A percentile compares a stretch with the other conserved stretches of the same genome.
phyloP scores from a whole-genome alignment of 2,888 invertebrate genomes.

The Amblyteles armatorius region DNA sequence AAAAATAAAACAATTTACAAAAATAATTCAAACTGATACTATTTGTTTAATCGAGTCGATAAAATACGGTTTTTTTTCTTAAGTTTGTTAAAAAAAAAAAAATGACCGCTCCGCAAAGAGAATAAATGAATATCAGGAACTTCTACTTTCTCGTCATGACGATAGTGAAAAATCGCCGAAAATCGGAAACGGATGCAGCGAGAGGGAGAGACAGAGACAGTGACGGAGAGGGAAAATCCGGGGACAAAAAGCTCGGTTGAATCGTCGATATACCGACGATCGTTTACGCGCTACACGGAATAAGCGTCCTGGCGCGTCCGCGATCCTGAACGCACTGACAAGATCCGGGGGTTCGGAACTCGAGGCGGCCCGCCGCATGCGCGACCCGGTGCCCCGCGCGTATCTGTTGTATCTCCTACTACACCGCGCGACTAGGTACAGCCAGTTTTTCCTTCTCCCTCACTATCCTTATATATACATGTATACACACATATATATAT shows the following conservation, averaged over 20 bases:
- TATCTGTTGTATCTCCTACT: conserved; percentile 52
- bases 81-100: too few species aligned
- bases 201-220: neutral
- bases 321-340: conserved; percentile 81
- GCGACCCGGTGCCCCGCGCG: conserved; percentile 68
- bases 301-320: conserved; percentile 75
- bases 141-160: too few species aligned
- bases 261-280: conserved; percentile 41
- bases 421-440: conserved; percentile 36
- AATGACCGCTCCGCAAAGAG: too few species aligned
- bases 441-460: conserved; percentile 9
- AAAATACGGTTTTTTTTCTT: too few species aligned
- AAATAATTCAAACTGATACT: too few species aligned
- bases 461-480: neutral
- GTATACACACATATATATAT: too few species aligned
- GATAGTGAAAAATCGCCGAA: too few species aligned
- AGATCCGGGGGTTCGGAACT: conserved; percentile 79
- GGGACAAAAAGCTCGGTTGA: conserved; percentile 32
- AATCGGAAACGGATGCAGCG: too few species aligned
- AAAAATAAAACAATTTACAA: too few species aligned
- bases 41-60: too few species aligned
- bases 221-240: conserved; percentile 6
- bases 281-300: conserved; percentile 31
- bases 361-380: conserved; percentile 77
- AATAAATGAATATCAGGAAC: too few species aligned